A percentile compares a stretch with the other conserved stretches of the same genome.
phyloP scores from a whole-genome alignment of 2,113 vertebrate species.

The Macroglossus sobrinus region DNA sequence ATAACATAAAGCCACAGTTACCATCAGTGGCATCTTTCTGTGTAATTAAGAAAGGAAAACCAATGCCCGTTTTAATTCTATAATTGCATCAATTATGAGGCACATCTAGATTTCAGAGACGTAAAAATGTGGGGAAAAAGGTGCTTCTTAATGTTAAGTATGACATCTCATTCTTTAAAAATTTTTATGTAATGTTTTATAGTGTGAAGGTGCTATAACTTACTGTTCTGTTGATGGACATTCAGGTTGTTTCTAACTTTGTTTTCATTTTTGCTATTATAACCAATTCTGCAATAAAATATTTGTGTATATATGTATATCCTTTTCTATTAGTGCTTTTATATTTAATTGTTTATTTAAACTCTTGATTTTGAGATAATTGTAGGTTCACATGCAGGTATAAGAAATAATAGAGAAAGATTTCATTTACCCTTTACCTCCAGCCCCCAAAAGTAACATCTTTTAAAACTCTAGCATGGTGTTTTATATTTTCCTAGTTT shows the following conservation, averaged over 20 bases:
- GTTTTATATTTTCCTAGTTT: background rate
- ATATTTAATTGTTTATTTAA: background rate
- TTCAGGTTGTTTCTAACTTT: background rate
- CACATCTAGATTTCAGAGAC: background rate
- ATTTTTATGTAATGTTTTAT: background rate
- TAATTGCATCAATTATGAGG: background rate
- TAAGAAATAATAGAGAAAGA: background rate
- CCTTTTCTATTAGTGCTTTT: background rate
- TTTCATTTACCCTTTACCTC: background rate
- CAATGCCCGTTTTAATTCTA: background rate
- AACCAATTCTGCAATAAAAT: background rate
- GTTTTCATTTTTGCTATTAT: background rate
- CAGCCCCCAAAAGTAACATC: background rate
- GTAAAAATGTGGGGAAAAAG: background rate
- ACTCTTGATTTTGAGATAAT: background rate
- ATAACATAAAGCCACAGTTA: background rate
- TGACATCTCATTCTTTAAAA: background rate
- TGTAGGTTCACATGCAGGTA: background rate
- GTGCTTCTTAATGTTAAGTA: background rate
- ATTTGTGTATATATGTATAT: background rate
- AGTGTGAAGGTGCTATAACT: background rate
- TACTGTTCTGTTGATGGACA: background rate
- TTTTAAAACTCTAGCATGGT: background rate
- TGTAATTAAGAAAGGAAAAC: background rate
- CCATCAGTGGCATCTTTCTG: background rate